Conservation (phyloP, 2,113 vertebrate genomes). For the Pterocles orientalis region DNA sequence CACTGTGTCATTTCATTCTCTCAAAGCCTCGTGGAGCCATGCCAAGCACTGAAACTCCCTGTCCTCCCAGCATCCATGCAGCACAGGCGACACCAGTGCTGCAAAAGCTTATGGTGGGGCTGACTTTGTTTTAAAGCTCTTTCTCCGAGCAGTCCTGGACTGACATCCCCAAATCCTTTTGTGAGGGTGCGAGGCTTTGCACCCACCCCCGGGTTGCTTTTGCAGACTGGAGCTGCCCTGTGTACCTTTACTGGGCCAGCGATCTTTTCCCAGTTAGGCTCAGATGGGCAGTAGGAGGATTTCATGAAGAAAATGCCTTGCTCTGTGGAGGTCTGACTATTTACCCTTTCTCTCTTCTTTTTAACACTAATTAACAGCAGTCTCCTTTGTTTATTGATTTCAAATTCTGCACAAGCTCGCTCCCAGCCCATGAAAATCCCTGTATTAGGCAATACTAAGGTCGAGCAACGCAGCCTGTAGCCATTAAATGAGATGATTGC, state of each 20-base stretch:
- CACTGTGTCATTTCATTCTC: not conserved
- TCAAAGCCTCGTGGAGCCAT: not conserved
- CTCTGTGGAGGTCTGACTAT: not conserved
- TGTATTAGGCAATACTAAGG: not conserved
- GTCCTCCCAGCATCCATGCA: not conserved
- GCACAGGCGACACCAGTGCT: fast-evolving
- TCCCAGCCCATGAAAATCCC: not conserved
- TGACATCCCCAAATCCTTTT: not conserved
- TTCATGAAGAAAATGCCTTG: not conserved
- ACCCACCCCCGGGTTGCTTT: not conserved
- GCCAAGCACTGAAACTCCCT: not conserved
- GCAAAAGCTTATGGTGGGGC: not conserved
- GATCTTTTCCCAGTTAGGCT: not conserved
- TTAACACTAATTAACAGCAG: not conserved
- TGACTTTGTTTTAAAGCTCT: not conserved
- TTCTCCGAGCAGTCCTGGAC: fast-evolving
- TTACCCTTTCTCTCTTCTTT: not conserved
- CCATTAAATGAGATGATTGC: constrained; percentile 32
- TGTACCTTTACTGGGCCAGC: not conserved
- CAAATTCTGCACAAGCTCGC: not conserved
- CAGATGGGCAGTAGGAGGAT: not conserved
- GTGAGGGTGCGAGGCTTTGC: not conserved
- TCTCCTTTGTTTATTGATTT: constrained; percentile 6
- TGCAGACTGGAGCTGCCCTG: not conserved
- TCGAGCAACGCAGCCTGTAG: not conserved